Evolutionary conservation across 2,888 invertebrate genomes (phyloP), one percentile per base, ranked within the genome.

Genomic region (Mesorhabditis belari): DNA sequence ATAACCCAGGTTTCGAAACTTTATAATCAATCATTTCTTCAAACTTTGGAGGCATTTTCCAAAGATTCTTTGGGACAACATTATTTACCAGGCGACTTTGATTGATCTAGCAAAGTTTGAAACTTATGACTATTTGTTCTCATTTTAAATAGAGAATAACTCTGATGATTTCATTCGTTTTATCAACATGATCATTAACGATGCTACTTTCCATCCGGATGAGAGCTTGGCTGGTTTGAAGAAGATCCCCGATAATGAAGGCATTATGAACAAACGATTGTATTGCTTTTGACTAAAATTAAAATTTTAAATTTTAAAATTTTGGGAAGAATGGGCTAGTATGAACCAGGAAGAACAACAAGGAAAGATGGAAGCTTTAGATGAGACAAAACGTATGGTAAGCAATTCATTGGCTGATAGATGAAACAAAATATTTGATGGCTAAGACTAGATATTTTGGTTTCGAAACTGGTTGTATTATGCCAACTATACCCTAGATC

Each of bases 141-240:
- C n/a, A n/a, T n/a, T n/a, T n/a, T n/a, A n/a, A n/a, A n/a, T n/a
- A n/a, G 68, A 73, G 23, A 66, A 64, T 3, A 70, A 73, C 52
- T 69, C 75, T 12, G 52, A 69, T 2, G 75, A 77, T 64, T 96
- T 95, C 83, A 85, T 96, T 53, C 87, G 93, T 55, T 98, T 98
- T 81, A 88, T 95, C 44, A 98, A 98, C 85, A 86, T 98, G 67
- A 85, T 98, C 19, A 93, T 96, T 82, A 98, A 98, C 81, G 96
- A 98, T 84, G 93, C 94, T 59, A 93, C 94, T 35, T 96, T 90
- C 69, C 85, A 98, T 17, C 82, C 98, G 69, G 98, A 98, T 82
- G 98, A 98, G 83, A 93, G 93, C 81, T 83, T 93, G 57, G 90
- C 93, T 84, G 90, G 91, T 77, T 85, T 96, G 70, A 86, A 86